These are phyloP conservation scores for Pemphredon lugubris DNA, from an alignment of 2,888 invertebrate species.

Conservation along the genomic window DNA sequence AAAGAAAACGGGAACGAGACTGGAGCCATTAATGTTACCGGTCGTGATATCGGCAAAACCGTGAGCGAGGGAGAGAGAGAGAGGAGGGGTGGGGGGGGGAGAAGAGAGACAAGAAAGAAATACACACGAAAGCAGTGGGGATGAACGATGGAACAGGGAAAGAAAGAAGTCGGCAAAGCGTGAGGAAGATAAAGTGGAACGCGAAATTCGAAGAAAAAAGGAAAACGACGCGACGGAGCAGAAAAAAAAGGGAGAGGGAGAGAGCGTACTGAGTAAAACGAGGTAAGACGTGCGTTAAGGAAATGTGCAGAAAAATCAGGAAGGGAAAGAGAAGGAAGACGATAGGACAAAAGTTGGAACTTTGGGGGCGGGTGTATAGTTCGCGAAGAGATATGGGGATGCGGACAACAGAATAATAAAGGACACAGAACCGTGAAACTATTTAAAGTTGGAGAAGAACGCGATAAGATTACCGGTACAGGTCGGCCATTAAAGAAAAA, in stretches of 20 bases:
- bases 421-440: background rate
- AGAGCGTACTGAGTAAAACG: background rate
- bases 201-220: slow-evolving; percentile 10
- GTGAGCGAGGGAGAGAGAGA: background rate
- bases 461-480: too few species aligned
- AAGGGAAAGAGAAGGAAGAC: background rate
- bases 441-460: too few species aligned
- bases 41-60: slow-evolving; percentile 23
- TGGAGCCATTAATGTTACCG: slow-evolving; percentile 13
- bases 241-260: background rate
- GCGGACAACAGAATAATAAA: slow-evolving; percentile 5
- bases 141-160: slow-evolving; percentile 5
- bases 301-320: slow-evolving; percentile 5
- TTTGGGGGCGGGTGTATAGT: background rate
- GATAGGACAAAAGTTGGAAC: background rate
- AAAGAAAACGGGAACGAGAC: slow-evolving; percentile 5
- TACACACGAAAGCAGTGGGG: background rate
- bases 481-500: too few species aligned
- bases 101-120: slow-evolving; percentile 2
- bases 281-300: slow-evolving; percentile 23
- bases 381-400: background rate
- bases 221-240: background rate
- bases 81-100: background rate
- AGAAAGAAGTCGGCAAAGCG: slow-evolving; percentile 16
- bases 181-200: slow-evolving; percentile 27